Evolutionary conservation across 2,797 vertebrate genomes (phyloP), one percentile per base, ranked within the genome.

Genomic region (Ambastaia sidthimunki): DNA sequence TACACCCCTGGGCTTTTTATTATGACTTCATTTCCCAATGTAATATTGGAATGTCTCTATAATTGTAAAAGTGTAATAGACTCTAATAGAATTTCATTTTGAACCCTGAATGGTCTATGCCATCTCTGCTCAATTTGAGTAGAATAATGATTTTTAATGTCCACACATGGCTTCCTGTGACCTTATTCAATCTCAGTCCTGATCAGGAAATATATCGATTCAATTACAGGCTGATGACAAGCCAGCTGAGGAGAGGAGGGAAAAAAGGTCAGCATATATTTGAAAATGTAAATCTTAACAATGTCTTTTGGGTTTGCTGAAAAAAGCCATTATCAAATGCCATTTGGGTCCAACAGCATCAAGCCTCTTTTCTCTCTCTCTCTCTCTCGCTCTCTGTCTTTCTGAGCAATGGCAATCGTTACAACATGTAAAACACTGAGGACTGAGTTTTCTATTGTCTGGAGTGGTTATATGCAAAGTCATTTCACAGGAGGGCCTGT

Each of bases 31-130:
- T 98, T 98, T 98, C 96, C 96, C 93, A 93, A 95, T 96, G 95
- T 98, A 97, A 98, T 97, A 96, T 97, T 95, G 96, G 94, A 96
- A 96, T 92, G 94, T 97, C 96, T 96, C 96, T 96, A 97, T 99
- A 98, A 99, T 99, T 99, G 97, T 98, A 97, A 96, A 99, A 97
- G 95, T 96, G 96, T 99, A 99, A 98, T 98, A 98, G 96, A 98
- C 96, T 98, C 95, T 98, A 98, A 98, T 98, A 97, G 97, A 98
- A 98, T 98, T 98, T 98, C 96, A 97, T 98, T 98, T 97, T 96
- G 95, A 95, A 96, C 96, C 94, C 91, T 95, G 95, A 97, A 97
- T 96, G 95, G 94, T 96, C 94, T 90, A 92, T 94, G 94, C 95
- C 95, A 95, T 96, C 95, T 94, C 96, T 92, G 95, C 95, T 98